A percentile compares a stretch with the other conserved stretches of the same genome.
phyloP scores from a whole-genome alignment of 2,797 vertebrate genomes.

The Pristis pectinata region DNA sequence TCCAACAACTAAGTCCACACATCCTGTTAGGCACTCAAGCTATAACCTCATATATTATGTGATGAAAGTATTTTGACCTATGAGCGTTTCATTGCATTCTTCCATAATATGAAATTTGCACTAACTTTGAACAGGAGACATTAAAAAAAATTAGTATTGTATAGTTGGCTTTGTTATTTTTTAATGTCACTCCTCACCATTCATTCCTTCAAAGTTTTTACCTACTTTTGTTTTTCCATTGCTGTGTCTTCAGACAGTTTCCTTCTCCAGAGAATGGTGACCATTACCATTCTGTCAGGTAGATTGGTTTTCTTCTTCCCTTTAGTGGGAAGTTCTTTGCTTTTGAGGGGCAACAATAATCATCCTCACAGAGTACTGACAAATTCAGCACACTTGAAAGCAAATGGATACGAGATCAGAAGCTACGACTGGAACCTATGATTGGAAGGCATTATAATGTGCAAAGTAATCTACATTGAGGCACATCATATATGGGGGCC shows the following conservation, averaged over 20 bases:
- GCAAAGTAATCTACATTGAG: not conserved
- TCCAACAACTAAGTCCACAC: not conserved
- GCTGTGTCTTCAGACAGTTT: not conserved
- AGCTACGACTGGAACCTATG: not conserved
- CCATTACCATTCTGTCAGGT: not conserved
- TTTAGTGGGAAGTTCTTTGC: not conserved
- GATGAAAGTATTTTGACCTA: not conserved
- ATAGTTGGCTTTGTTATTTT: not conserved
- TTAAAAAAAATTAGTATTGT: too few species aligned
- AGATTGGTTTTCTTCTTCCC: not conserved
- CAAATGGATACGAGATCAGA: not conserved
- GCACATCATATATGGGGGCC: not conserved
- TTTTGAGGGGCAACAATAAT: not conserved
- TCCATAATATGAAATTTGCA: not conserved
- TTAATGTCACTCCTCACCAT: not conserved
- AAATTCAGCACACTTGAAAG: slow-evolving; percentile 6
- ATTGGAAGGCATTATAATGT: not conserved
- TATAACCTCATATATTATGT: not conserved
- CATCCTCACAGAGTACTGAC: not conserved
- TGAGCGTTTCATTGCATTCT: not conserved
- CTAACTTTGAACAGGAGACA: not conserved
- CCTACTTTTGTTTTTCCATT: not conserved
- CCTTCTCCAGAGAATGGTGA: not conserved
- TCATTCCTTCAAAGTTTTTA: not conserved
- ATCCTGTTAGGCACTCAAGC: not conserved